A percentile compares a stretch with the other conserved stretches of the same genome.
phyloP scores from a whole-genome alignment of 2,888 invertebrate genomes.

The Globia sparganii region DNA sequence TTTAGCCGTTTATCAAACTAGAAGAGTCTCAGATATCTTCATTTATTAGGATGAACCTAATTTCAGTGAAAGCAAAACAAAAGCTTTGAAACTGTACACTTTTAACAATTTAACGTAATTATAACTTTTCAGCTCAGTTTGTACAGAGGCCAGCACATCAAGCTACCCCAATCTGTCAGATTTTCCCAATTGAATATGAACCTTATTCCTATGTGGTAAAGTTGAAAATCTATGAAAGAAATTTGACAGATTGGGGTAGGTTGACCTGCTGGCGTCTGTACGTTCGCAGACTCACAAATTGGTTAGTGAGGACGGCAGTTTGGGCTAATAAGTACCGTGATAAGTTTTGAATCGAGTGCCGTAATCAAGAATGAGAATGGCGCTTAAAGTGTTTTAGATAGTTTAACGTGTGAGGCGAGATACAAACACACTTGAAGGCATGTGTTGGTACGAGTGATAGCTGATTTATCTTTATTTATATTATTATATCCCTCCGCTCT shows the following conservation, averaged over 20 bases:
- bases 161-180: too few species aligned
- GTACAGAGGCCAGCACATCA: too few species aligned
- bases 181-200: too few species aligned
- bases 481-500: conserved; percentile 47
- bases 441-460: conserved; percentile 63
- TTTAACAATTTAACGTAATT: conserved; percentile 25
- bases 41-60: conserved; percentile 19
- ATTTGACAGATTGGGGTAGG: too few species aligned
- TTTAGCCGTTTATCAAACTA: conserved; percentile 44
- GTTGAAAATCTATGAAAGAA: too few species aligned
- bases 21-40: conserved; percentile 22
- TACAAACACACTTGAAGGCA: conserved; percentile 47
- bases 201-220: too few species aligned
- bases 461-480: conserved; percentile 64
- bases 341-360: conserved; percentile 19
- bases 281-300: conserved; percentile 30
- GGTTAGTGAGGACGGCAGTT: conserved; percentile 7
- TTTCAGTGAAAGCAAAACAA: conserved; percentile 23
- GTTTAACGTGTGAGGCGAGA: conserved; percentile 16
- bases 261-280: too few species aligned
- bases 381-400: conserved; percentile 26
- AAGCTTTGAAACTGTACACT: conserved; percentile 43
- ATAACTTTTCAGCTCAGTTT: conserved; percentile 29
- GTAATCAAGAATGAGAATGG: conserved; percentile 31
- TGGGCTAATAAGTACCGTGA: conserved; percentile 11